Conservation (phyloP, 2,888 invertebrate genomes). For the Drosophila siamana region DNA sequence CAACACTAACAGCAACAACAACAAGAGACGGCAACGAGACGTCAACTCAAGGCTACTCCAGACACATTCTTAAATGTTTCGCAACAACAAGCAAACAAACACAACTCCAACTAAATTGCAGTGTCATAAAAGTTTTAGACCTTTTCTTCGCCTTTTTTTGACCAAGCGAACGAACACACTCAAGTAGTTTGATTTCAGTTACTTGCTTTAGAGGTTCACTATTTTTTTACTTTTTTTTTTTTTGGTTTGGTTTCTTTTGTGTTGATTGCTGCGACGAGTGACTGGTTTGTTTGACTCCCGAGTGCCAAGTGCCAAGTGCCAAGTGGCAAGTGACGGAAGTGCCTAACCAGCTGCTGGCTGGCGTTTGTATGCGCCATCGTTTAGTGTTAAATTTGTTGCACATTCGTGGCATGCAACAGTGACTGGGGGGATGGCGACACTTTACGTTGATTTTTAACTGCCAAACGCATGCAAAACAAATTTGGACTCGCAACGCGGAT, state of each 20-base stretch:
- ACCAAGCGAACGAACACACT: slow-evolving; percentile 28
- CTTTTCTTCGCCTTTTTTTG: slow-evolving; percentile 27
- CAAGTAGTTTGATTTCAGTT: slow-evolving; percentile 29
- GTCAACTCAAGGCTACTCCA: slow-evolving; percentile 30
- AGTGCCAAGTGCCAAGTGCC: slow-evolving; percentile 51
- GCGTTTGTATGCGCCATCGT: slow-evolving; percentile 50
- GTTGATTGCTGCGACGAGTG: slow-evolving; percentile 16
- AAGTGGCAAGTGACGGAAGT: slow-evolving; percentile 49
- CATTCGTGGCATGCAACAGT: slow-evolving; percentile 25
- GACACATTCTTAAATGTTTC: slow-evolving; percentile 36
- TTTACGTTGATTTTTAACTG: slow-evolving; percentile 57
- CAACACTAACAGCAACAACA: too few relatives aligned
- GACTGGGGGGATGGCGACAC: neutral
- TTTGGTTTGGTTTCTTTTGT: neutral
- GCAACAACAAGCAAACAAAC: slow-evolving; percentile 28
- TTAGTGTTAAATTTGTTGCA: slow-evolving; percentile 45
- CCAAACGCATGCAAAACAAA: slow-evolving; percentile 72
- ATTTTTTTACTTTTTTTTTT: neutral
- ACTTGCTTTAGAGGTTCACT: neutral
- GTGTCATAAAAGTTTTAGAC: slow-evolving; percentile 62
- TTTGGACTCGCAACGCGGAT: slow-evolving; percentile 49
- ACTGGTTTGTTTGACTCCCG: slow-evolving; percentile 10
- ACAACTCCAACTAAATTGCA: slow-evolving; percentile 50
- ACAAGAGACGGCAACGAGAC: slow-evolving; percentile 31
- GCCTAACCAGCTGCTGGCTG: slow-evolving; percentile 49